Evolutionary conservation across 2,888 invertebrate species (phyloP), one percentile per base, ranked within the genome.

Genomic region (Teinopalpus imperialis): DNA sequence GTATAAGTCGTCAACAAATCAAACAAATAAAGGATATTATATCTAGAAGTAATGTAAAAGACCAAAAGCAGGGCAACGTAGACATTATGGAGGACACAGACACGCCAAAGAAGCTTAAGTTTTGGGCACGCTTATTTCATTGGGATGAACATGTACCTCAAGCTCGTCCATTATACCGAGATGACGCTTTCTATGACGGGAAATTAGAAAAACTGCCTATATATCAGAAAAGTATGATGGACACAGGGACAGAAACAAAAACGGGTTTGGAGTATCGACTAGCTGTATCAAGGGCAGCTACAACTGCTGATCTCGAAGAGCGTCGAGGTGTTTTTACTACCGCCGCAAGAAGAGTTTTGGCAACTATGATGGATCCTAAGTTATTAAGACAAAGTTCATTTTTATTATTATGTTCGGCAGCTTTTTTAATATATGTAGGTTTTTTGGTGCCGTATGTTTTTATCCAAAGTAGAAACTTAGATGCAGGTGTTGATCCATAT

Each of bases 201-300:
- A 77, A 70, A 45, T 35, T 88, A 37, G 66, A 78, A 53, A 66
- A 72, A 3, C 59, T 88, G 46, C 73, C 80, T 9, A 60, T 52
- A 5, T 88, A 87, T 53, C 74, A 81, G 59, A 87, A 85, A 69
- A 86, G 81, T 65, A 61, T 64, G 51, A 55, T 74, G 48, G 72
- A 71, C 26, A 61, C 69, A 2, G 29, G 59, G 7, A 53, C 54
- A 3, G 71, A 71, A 44, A 51, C 53, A 1, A 76, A 69, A 65
- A 83, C 83, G 3, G 87, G 86, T 8, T 63, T 87, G 8, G 86
- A 88, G 60, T 88, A 88, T 63, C 85, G 82, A 51, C 55, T 88
- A 56, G 85, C 86, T 13, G 86, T 88, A 24, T 78, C 87, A 13
- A 71, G 87, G 45, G 81, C 85, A 7, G 79, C 76, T n/a, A 74